These are phyloP conservation scores for Dryas iulia DNA, from an alignment of 1,140 invertebrate species.

Conservation along the genomic window DNA sequence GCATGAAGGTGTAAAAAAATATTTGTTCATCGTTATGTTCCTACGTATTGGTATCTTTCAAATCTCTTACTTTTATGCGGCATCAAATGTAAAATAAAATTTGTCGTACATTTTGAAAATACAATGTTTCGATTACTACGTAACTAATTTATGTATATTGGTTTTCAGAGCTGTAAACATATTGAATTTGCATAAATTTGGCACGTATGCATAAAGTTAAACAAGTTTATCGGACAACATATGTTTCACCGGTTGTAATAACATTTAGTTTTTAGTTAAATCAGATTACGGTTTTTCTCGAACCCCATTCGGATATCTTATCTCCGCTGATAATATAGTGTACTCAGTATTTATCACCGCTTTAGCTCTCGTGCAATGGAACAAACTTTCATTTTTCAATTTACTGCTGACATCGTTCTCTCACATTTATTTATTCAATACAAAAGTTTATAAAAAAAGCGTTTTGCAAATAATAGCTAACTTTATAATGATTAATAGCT, in stretches of 20 bases:
- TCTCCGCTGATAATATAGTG: conserved; percentile 37
- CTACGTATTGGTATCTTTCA: too few relatives aligned
- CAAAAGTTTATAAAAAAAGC: conserved; percentile 2
- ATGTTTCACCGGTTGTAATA: neutral
- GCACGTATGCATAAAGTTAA: neutral
- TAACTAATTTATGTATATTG: neutral
- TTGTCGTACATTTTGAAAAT: neutral
- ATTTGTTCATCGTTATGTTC: too few relatives aligned
- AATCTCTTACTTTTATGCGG: too few relatives aligned
- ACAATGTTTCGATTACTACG: neutral
- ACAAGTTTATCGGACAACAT: conserved; percentile 14
- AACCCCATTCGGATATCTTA: conserved; percentile 35
- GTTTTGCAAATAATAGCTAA: conserved; percentile 4
- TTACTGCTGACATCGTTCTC: conserved; percentile 15
- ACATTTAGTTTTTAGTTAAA: conserved; percentile 27
- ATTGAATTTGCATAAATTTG: neutral
- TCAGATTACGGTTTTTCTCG: conserved; percentile 38
- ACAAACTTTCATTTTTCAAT: conserved; percentile 26
- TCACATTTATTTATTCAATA: conserved; percentile 22
- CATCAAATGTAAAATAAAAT: neutral
- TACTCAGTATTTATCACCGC: conserved; percentile 14
- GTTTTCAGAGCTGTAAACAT: neutral
- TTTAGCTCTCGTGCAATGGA: neutral
- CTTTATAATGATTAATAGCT: conserved; percentile 12
- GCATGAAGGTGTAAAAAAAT: too few relatives aligned